These are phyloP conservation scores for Dioctria linearis DNA, from an alignment of 2,888 invertebrate species.

Conservation along the genomic window DNA sequence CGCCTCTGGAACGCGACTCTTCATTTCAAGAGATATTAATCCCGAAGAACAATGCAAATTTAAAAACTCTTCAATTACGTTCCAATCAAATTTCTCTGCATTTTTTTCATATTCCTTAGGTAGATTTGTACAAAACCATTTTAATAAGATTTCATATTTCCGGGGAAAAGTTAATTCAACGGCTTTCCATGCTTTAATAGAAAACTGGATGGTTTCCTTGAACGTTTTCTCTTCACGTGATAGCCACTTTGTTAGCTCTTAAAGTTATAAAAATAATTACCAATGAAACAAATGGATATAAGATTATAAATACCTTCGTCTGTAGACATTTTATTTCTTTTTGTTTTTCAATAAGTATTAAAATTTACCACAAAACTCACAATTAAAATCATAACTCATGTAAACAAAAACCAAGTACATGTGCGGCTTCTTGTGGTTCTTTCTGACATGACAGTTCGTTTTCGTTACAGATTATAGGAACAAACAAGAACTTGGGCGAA, in stretches of 20 bases:
- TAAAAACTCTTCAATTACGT: slow-evolving; percentile 61
- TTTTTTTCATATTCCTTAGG: slow-evolving; percentile 20
- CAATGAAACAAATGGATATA: too few species aligned
- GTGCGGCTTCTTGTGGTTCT: neutral
- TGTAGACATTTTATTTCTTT: slow-evolving; percentile 59
- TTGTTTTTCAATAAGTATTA: neutral
- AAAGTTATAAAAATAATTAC: slow-evolving; percentile 4
- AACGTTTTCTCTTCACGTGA: slow-evolving; percentile 64
- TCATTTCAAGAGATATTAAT: slow-evolving; percentile 59
- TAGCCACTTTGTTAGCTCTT: slow-evolving; percentile 68
- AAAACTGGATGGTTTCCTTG: slow-evolving; percentile 65
- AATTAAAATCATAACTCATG: neutral
- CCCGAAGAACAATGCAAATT: slow-evolving; percentile 62
- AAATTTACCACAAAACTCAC: too few species aligned
- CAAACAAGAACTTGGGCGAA: too few species aligned
- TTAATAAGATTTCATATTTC: slow-evolving; percentile 67
- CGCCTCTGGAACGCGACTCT: slow-evolving; percentile 61
- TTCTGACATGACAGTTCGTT: neutral
- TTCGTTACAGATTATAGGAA: neutral
- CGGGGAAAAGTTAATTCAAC: slow-evolving; percentile 65
- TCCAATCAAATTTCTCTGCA: slow-evolving; percentile 58
- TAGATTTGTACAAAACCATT: slow-evolving; percentile 64
- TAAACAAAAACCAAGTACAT: neutral
- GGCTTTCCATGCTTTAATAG: slow-evolving; percentile 68
- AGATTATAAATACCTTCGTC: slow-evolving; percentile 58